These are phyloP conservation scores for Trachops cirrhosus DNA, from an alignment of 2,797 vertebrate genomes.

Conservation along the genomic window DNA sequence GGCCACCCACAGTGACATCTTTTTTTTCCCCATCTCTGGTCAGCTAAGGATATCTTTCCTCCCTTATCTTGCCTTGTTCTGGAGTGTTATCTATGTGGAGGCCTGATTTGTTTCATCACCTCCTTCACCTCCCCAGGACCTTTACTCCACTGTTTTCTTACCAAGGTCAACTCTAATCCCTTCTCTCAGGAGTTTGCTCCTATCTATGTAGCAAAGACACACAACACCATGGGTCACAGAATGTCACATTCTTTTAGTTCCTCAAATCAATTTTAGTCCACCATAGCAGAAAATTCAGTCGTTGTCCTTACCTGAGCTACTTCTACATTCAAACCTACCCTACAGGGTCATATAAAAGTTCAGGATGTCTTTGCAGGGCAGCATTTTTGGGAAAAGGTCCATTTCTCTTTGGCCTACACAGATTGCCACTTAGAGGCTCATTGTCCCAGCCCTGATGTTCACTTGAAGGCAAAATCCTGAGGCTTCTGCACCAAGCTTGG, in stretches of 20 bases:
- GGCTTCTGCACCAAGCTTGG: background rate
- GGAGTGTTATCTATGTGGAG: slow-evolving; percentile 50
- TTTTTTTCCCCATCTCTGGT: slow-evolving; percentile 54
- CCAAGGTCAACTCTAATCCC: slow-evolving; percentile 32
- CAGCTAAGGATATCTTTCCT: slow-evolving; percentile 57
- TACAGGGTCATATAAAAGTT: background rate
- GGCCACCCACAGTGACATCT: background rate
- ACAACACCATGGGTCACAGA: background rate
- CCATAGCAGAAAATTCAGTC: background rate
- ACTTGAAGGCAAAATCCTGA: background rate
- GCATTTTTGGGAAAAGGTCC: background rate
- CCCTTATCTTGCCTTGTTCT: slow-evolving; percentile 66
- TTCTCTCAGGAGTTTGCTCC: background rate
- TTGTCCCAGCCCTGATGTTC: background rate
- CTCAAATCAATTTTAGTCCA: slow-evolving; percentile 25
- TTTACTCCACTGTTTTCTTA: background rate
- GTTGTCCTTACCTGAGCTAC: background rate
- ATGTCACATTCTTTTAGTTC: slow-evolving; percentile 32
- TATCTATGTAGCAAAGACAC: slow-evolving; percentile 5
- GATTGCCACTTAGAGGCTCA: background rate
- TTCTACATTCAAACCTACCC: background rate
- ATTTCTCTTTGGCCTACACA: background rate
- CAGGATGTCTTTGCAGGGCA: background rate
- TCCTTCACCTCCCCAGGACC: slow-evolving; percentile 41
- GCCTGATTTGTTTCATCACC: slow-evolving; percentile 56